Percentiles rank a stretch among this genome's conserved stretches.
These are phyloP conservation scores for Tylochromis polylepis DNA, from an alignment of 2,113 vertebrate genomes.

Conservation along the genomic window DNA sequence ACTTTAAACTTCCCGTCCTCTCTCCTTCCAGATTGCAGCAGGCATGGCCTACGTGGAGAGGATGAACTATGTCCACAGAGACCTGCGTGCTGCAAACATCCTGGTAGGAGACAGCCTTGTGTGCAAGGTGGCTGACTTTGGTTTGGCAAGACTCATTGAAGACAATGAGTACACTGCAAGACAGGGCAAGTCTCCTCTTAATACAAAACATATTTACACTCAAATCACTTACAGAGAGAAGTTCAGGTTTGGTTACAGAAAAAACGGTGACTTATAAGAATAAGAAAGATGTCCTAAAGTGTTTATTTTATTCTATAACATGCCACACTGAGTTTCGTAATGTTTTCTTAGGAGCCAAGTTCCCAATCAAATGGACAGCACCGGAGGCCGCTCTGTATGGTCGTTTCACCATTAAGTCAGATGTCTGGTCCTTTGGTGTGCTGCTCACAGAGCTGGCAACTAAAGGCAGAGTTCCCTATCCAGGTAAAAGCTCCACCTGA, in stretches of 20 bases:
- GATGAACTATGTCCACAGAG: conserved; percentile 98
- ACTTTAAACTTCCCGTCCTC: not conserved
- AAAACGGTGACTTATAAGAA: not conserved
- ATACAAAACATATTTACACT: not conserved
- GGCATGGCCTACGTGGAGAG: conserved; percentile 97
- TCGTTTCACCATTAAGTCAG: conserved; percentile 97
- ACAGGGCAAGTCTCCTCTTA: conserved; percentile 76
- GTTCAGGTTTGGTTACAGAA: not conserved
- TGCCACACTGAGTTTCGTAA: not conserved
- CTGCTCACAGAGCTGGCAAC: conserved; percentile 93
- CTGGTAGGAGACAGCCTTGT: conserved; percentile 91
- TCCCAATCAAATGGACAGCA: conserved; percentile 97
- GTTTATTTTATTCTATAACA: not conserved
- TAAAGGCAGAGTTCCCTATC: conserved; percentile 95
- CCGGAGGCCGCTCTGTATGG: conserved; percentile 94
- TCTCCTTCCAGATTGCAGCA: conserved; percentile 81
- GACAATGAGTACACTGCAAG: conserved; percentile 96
- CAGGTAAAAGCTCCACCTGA: conserved; percentile 72
- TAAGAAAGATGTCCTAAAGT: not conserved
- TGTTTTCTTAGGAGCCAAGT: conserved; percentile 83
- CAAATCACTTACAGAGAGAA: not conserved
- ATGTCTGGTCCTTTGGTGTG: conserved; percentile 97
- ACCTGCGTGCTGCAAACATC: conserved; percentile 95
- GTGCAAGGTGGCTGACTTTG: conserved; percentile 95
- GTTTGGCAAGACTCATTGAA: conserved; percentile 91